These are phyloP conservation scores for Balaenoptera acutorostrata DNA, from an alignment of 2,113 vertebrate genomes.

Conservation along the genomic window DNA sequence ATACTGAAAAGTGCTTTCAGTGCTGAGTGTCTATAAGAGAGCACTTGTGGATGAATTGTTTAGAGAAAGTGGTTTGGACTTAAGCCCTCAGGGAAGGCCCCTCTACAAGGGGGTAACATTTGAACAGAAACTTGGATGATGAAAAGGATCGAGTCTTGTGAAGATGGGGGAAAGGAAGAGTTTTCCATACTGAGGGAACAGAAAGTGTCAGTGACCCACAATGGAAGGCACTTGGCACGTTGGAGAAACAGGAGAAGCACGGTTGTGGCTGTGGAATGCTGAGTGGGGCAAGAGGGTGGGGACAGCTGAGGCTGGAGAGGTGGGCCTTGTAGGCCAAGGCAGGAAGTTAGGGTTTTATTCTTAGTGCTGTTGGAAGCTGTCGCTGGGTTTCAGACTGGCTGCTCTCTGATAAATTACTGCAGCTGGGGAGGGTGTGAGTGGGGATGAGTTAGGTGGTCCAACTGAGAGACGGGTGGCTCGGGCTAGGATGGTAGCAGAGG, in stretches of 20 bases:
- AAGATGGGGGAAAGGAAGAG: not conserved
- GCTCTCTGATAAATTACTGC: not conserved
- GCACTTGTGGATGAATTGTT: not conserved
- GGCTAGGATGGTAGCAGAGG: not conserved
- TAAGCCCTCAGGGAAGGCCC: not conserved
- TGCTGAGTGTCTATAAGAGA: not conserved
- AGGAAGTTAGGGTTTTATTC: not conserved
- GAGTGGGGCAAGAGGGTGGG: not conserved
- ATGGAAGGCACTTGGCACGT: not conserved
- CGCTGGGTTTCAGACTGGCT: not conserved
- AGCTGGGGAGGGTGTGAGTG: fast-evolving
- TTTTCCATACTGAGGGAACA: not conserved
- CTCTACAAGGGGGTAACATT: not conserved
- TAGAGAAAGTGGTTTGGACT: not conserved
- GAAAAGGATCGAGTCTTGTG: not conserved
- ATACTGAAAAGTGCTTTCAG: not conserved
- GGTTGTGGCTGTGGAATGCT: not conserved
- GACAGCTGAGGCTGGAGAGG: not conserved
- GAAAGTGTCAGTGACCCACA: not conserved
- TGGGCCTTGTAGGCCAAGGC: not conserved
- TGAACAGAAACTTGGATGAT: not conserved
- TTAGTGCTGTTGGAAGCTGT: not conserved
- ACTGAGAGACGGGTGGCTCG: too few species aligned
- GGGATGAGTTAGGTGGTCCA: too few species aligned
- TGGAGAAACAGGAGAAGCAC: not conserved